phyloP scores from a whole-genome alignment of 2,888 invertebrate species.

The Drosophila fungiperda region DNA sequence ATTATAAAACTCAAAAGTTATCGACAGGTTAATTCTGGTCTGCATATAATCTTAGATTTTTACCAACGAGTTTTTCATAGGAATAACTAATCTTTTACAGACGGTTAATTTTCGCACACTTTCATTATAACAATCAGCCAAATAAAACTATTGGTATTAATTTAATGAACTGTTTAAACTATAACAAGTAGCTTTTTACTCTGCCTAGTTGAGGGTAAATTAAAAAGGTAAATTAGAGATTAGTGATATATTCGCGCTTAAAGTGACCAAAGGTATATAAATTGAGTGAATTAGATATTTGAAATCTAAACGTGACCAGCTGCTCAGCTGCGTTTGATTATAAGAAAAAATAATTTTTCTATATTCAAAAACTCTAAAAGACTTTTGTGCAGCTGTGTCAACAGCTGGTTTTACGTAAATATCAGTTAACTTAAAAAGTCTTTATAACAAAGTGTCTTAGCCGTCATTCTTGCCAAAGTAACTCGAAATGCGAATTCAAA shows the following conservation, averaged over 20 bases:
- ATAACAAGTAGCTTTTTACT: background rate
- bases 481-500: constrained; percentile 4
- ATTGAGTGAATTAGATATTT: background rate
- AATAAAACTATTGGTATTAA: background rate
- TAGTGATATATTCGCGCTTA: background rate
- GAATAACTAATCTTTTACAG: background rate
- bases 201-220: background rate
- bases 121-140: background rate
- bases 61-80: too few relatives aligned
- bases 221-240: background rate
- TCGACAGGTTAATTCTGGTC: background rate
- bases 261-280: background rate
- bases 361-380: background rate
- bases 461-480: background rate
- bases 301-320: background rate
- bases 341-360: background rate
- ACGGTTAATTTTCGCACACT: background rate
- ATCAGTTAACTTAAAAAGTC: background rate
- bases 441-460: background rate
- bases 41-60: background rate
- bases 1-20: background rate
- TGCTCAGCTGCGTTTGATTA: background rate
- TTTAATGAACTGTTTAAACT: background rate
- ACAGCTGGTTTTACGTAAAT: background rate
- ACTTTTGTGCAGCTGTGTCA: background rate